Evolutionary conservation across 2,888 invertebrate genomes (phyloP), one percentile per base, ranked within the genome.

Genomic region (Parelbella ahira): DNA sequence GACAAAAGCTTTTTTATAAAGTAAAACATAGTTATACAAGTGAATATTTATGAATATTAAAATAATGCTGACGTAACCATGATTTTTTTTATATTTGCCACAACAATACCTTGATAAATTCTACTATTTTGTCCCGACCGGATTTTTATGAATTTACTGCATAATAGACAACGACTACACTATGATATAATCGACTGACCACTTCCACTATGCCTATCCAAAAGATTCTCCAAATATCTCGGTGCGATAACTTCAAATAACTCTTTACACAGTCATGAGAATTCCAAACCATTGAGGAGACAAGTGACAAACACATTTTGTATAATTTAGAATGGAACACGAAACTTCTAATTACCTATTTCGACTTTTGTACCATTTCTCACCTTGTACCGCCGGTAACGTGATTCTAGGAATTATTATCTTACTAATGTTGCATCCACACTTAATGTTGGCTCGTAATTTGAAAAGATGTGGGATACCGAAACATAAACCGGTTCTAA

Each of bases 361-460:
- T 64, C 60, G 51, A 58, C 64, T 67, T 68, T 66, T 63, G 55
- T 67, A 65, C 61, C 67, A 63, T 63, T 64, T 66, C 58, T 65
- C 66, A 65, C 68, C 60, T 64, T 58, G 53, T 59, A 57, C 53
- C 48, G 43, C 41, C 41, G 62, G 73, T 75, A 71, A 72, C 65
- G 60, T 69, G 67, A 73, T 82, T 81, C 83, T 63, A 55, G 54
- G 77, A 78, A 78, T 68, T 70, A 70, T 75, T 75, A 74, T 75
- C 77, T 78, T 53, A 69, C 71, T 77, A 76, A 74, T 68, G 73
- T 67, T 59, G 44, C 60, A 51, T 53, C 62, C 61, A 43, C 42
- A 63, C 63, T 61, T 71, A 68, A 68, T 60, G 65, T 58, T 67
- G 59, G 60, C 60, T 67, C 71, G 68, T 75, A 73, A 78, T 69